Evolutionary conservation across 1,140 invertebrate species (phyloP).

Genomic region (Zaprionus tsacasi): DNA sequence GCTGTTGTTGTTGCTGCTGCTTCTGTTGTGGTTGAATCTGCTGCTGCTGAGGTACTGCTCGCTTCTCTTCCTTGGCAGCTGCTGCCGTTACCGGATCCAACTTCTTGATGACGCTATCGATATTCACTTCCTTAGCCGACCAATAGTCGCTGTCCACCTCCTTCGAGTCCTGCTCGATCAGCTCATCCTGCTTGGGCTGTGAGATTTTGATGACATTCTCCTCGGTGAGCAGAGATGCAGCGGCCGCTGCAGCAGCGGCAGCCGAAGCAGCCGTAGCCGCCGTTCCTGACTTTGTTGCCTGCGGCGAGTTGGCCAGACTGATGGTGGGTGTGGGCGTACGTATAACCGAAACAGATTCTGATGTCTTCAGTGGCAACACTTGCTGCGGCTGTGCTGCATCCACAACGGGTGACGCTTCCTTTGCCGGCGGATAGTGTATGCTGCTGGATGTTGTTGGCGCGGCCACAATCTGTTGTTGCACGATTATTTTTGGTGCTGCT

Average conservation of each 20-base stretch:
- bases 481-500: slow-evolving; percentile 61
- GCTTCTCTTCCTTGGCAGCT: slow-evolving; percentile 51
- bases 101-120: slow-evolving; percentile 92
- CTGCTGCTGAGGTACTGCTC: slow-evolving; percentile 17
- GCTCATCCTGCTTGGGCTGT: slow-evolving; percentile 75
- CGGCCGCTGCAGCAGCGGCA: neutral
- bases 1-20: slow-evolving; percentile 24
- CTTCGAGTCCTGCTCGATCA: slow-evolving; percentile 85
- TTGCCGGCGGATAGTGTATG: slow-evolving; percentile 50
- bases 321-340: slow-evolving; percentile 70
- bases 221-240: slow-evolving; percentile 67
- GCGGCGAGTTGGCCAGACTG: slow-evolving; percentile 55
- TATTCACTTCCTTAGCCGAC: slow-evolving; percentile 90
- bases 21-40: slow-evolving; percentile 7
- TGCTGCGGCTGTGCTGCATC: neutral
- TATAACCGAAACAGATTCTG: slow-evolving; percentile 73
- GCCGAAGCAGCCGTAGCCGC: neutral
- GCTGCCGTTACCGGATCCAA: slow-evolving; percentile 87
- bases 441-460: slow-evolving; percentile 37
- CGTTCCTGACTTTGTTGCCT: slow-evolving; percentile 23
- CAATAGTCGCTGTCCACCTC: slow-evolving; percentile 90
- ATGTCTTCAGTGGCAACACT: slow-evolving; percentile 50
- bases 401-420: slow-evolving; percentile 33
- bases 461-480: slow-evolving; percentile 71
- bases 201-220: slow-evolving; percentile 83